Percentiles rank a stretch among this genome's conserved stretches.
Conservation (phyloP, 2,888 invertebrate genomes). For the Nematopogon swammerdamellus region DNA sequence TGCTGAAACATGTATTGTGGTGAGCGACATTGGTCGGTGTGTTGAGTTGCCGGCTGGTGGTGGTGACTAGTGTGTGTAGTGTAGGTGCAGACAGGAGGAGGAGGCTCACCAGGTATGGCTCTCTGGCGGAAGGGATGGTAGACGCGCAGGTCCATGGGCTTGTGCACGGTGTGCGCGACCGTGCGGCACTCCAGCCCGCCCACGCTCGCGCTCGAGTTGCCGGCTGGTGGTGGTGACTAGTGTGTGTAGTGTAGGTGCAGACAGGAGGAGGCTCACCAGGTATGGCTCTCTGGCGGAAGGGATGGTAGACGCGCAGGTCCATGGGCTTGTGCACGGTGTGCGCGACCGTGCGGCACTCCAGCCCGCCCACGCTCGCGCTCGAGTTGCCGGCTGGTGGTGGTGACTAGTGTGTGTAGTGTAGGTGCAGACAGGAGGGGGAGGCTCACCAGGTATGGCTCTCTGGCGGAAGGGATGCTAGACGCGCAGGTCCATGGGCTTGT, state of each 20-base stretch:
- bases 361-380: constrained; percentile 23
- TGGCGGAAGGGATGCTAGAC: constrained; percentile 79
- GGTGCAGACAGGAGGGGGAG: too few species aligned
- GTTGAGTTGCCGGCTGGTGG: too few species aligned
- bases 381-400: not conserved
- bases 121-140: constrained; percentile 77
- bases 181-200: constrained; percentile 59
- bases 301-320: constrained; percentile 84
- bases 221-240: too few species aligned
- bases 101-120: constrained; percentile 26
- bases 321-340: constrained; percentile 81
- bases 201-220: constrained; percentile 11
- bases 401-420: too few species aligned
- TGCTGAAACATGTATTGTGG: too few species aligned
- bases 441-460: constrained; percentile 36
- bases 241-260: too few species aligned
- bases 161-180: constrained; percentile 67
- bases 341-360: constrained; percentile 61
- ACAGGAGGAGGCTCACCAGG: constrained; percentile 27
- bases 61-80: too few species aligned
- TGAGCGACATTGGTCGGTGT: too few species aligned
- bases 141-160: constrained; percentile 88
- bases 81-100: too few species aligned
- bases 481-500: constrained; percentile 89
- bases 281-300: constrained; percentile 63